Evolutionary conservation across 2,113 vertebrate genomes (phyloP).

Genomic region (Tupaia chinensis): DNA sequence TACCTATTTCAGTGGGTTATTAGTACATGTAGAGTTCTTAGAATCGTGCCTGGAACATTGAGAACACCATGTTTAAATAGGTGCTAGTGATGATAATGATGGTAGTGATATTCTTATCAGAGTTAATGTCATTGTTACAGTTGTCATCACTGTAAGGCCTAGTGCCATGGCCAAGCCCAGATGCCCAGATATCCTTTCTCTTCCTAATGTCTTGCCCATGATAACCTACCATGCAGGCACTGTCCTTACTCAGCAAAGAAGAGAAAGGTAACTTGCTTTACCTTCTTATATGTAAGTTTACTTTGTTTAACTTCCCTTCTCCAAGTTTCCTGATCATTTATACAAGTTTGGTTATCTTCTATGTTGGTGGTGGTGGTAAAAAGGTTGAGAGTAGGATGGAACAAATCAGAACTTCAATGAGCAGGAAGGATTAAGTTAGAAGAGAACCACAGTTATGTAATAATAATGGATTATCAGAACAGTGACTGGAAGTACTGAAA

Average conservation of each 20-base stretch:
- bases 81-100: background rate
- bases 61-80: background rate
- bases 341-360: background rate
- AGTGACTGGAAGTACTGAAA: background rate
- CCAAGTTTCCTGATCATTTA: background rate
- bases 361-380: background rate
- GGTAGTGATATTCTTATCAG: background rate
- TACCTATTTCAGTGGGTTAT: background rate
- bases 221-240: background rate
- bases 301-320: background rate
- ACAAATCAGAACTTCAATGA: background rate
- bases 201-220: accelerated
- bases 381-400: background rate
- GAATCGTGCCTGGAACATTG: background rate
- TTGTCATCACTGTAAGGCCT: background rate
- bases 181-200: background rate
- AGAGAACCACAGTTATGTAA: background rate
- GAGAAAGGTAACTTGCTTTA: background rate
- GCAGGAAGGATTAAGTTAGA: background rate
- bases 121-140: background rate
- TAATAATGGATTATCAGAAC: background rate
- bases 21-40: background rate
- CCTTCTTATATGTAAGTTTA: constrained; percentile 11
- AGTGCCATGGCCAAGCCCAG: background rate
- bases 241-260: background rate